Conservation (phyloP, 2,113 vertebrate genomes). For the Polyodon spathula region DNA sequence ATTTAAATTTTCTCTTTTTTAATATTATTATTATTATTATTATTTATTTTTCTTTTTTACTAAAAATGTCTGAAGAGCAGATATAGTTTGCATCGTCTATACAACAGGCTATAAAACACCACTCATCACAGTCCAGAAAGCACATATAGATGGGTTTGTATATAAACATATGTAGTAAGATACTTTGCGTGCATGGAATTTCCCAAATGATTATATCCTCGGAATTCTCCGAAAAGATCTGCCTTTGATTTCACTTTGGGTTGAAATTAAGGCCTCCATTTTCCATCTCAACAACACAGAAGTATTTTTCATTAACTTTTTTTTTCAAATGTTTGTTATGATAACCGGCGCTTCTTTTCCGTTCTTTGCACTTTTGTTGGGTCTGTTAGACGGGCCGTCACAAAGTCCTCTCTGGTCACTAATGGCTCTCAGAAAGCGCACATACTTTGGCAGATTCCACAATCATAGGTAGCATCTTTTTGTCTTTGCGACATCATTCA, state of each 20-base stretch:
- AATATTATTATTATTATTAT: slow-evolving; percentile 37
- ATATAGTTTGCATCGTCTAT: slow-evolving; percentile 98
- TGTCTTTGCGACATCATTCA: slow-evolving; percentile 46
- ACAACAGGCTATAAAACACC: slow-evolving; percentile 99
- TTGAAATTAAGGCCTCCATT: slow-evolving; percentile 83
- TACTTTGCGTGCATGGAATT: slow-evolving; percentile 96
- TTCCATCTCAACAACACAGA: slow-evolving; percentile 72
- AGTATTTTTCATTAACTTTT: slow-evolving; percentile 44
- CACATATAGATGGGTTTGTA: slow-evolving; percentile 98
- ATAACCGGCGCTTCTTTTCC: slow-evolving; percentile 60
- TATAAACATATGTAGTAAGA: slow-evolving; percentile 99
- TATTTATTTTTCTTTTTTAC: slow-evolving; percentile 56
- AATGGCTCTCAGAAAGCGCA: slow-evolving; percentile 56
- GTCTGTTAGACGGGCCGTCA: slow-evolving; percentile 53
- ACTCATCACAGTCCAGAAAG: slow-evolving; percentile 99
- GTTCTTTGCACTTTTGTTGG: slow-evolving; percentile 46
- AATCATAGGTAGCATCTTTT: slow-evolving; percentile 63
- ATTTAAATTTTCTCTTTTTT: slow-evolving; percentile 68
- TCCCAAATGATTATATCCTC: slow-evolving; percentile 65
- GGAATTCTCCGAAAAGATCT: slow-evolving; percentile 53
- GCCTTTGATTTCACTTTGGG: slow-evolving; percentile 75
- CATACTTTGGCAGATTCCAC: slow-evolving; percentile 79
- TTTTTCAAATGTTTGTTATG: slow-evolving; percentile 65
- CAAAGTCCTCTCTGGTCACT: slow-evolving; percentile 59
- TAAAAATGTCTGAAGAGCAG: slow-evolving; percentile 94